Conservation (phyloP, 2,113 vertebrate species). For the Eptesicus fuscus region DNA sequence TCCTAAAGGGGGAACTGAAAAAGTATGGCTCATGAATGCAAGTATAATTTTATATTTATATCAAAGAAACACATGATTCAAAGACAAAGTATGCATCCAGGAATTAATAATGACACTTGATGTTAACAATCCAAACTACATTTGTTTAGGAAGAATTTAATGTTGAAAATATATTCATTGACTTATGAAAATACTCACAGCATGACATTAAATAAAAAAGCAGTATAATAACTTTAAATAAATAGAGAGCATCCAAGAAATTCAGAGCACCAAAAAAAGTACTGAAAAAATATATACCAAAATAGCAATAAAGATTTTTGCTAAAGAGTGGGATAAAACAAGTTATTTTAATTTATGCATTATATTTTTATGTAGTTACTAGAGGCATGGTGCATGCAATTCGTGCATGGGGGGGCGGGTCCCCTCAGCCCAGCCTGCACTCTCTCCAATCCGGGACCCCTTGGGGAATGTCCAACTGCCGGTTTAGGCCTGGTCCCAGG, state of each 20-base stretch:
- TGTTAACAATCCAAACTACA: not conserved
- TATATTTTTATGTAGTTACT: not conserved
- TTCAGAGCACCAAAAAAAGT: not conserved
- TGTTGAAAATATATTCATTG: not conserved
- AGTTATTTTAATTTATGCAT: not conserved
- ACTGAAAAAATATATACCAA: not conserved
- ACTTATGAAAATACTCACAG: not conserved
- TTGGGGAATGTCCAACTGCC: too few relatives aligned
- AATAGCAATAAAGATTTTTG: not conserved
- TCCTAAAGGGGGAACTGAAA: not conserved
- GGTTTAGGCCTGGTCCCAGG: too few relatives aligned
- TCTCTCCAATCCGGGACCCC: too few relatives aligned
- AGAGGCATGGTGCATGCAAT: too few relatives aligned
- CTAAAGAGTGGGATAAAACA: not conserved
- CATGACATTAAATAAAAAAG: not conserved
- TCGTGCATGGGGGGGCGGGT: too few relatives aligned
- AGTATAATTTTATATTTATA: not conserved
- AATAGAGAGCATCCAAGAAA: not conserved
- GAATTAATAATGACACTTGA: not conserved
- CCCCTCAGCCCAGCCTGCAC: too few relatives aligned
- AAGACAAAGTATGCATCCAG: not conserved
- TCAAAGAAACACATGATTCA: not conserved
- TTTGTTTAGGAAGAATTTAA: not conserved
- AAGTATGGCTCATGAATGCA: not conserved
- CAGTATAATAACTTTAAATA: not conserved